These are phyloP conservation scores for Pogonomyrmex barbatus DNA, from an alignment of 1,140 invertebrate genomes.

Conservation along the genomic window DNA sequence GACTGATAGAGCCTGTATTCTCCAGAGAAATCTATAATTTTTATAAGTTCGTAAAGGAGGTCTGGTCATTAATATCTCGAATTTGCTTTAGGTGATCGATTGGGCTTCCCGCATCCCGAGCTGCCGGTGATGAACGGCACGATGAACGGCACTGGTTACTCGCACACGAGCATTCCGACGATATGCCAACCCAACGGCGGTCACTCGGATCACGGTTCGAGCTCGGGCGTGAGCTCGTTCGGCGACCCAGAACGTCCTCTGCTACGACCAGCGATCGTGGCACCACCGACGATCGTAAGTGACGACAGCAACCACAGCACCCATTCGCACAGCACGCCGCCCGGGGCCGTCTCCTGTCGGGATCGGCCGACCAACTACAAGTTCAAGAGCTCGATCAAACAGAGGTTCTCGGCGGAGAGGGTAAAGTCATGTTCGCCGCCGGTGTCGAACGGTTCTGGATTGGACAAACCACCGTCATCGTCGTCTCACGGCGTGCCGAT, in stretches of 20 bases:
- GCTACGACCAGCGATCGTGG: conserved; percentile 73
- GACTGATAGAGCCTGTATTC: neutral
- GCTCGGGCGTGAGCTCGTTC: conserved; percentile 83
- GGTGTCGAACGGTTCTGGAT: conserved; percentile 44
- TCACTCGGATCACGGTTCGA: conserved; percentile 83
- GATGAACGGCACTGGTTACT: conserved; percentile 81
- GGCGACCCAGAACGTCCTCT: conserved; percentile 80
- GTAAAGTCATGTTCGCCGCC: conserved; percentile 83
- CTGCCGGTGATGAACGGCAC: conserved; percentile 83
- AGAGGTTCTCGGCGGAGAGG: conserved; percentile 89
- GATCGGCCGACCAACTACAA: conserved; percentile 90
- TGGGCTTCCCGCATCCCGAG: conserved; percentile 86
- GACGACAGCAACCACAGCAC: conserved; percentile 85
- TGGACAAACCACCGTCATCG: conserved; percentile 76
- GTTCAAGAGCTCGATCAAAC: conserved; percentile 97
- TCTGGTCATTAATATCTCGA: neutral
- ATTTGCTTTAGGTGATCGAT: conserved; percentile 85
- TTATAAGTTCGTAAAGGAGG: neutral
- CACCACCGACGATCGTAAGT: conserved; percentile 77
- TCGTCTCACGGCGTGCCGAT: conserved; percentile 88
- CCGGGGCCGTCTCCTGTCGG: conserved; percentile 52
- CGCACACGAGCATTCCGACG: conserved; percentile 81
- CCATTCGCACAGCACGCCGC: conserved; percentile 77
- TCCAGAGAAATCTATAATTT: neutral
- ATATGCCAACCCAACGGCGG: conserved; percentile 83